Base-by-base conservation (phyloP, 2,797 vertebrate species). In the Oryzias dopingdopingensis region DNA sequence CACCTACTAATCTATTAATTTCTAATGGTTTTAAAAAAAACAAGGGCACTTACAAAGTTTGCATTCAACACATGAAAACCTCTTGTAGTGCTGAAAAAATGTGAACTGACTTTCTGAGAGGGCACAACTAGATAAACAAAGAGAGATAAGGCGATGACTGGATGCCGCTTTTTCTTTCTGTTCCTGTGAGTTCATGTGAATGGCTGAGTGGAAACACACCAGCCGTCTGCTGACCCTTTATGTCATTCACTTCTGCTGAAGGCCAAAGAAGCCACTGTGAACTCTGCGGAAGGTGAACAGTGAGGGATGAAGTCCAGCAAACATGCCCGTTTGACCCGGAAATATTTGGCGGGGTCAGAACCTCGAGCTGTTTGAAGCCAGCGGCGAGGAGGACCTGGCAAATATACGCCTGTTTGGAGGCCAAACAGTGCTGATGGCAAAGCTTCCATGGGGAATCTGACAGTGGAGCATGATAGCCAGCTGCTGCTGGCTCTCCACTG, bases 381-480 rank as follows among this genome's bases (percentile, higher is more conserved):
- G 83, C 62, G 65, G 72, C 74, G 62, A 72, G 70, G 76, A 52
- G 41, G 71, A 75, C 62, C 67, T 72, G 74, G 79, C 85, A 87
- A 86, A 86, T 81, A 84, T 16, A 79, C 65, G 61, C 8, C 32
- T 90, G 86, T 90, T 92, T 90, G 83, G 89, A 75, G 68, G 76
- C 76, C 88, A 92, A 92, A 91, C 85, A 91, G 75, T 77, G 69
- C 17, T 62, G 76, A 77, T 85, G 86, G 79, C 84, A 86, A 86
- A 86, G 71, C 82, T 85, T 79, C 49, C 79, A 91, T 91, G 91
- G 82, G 91, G 90, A 92, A 92, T 92, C 87, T 90, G 81, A 86
- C 90, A 87, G 87, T 45, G 47, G 74, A 79, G 64, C 72, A 84
- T 74, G 77, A 90, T 72, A 76, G 68, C 77, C 63, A 71, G 72